Conservation (phyloP, 2,888 invertebrate species). For the Cryptocheilus praepositus region DNA sequence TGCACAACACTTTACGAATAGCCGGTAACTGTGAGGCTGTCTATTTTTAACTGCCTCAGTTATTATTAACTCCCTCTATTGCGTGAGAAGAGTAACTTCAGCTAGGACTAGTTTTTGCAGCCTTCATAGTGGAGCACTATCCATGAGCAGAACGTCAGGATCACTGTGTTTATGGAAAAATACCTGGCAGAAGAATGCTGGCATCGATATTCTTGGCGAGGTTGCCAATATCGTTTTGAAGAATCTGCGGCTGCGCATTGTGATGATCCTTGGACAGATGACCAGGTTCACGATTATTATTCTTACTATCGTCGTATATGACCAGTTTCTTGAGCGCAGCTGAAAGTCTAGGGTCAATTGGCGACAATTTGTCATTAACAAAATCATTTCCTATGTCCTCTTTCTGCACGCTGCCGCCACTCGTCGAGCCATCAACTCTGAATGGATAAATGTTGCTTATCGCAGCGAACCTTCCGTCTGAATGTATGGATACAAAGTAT, state of each 20-base stretch:
- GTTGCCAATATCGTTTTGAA: conserved; percentile 43
- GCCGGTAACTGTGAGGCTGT: conserved; percentile 43
- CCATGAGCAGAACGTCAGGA: conserved; percentile 3
- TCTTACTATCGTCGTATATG: conserved; percentile 49
- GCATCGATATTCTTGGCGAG: conserved; percentile 34
- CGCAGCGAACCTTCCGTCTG: conserved; percentile 57
- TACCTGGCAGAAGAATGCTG: conserved; percentile 45
- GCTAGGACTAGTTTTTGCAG: conserved; percentile 1
- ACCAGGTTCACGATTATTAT: conserved; percentile 53
- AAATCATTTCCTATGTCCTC: conserved; percentile 35
- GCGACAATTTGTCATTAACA: conserved; percentile 40
- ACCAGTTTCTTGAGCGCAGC: conserved; percentile 40
- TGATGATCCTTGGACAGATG: conserved; percentile 43
- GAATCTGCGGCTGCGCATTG: conserved; percentile 30
- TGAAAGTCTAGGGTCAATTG: conserved; percentile 36
- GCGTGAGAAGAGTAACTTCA: conserved; percentile 31
- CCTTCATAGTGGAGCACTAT: conserved; percentile 4
- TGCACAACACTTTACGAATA: conserved; percentile 34
- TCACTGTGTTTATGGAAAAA: conserved; percentile 32
- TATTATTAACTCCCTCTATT: conserved; percentile 64
- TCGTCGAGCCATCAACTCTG: conserved; percentile 46
- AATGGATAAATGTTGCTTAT: conserved; percentile 57
- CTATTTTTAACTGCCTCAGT: conserved; percentile 65
- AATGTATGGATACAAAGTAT: conserved; percentile 48
- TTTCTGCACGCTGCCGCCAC: conserved; percentile 42